Percentiles rank a stretch among this genome's conserved stretches.
Conservation (phyloP, 2,888 invertebrate genomes). For the Andrena minutula region DNA sequence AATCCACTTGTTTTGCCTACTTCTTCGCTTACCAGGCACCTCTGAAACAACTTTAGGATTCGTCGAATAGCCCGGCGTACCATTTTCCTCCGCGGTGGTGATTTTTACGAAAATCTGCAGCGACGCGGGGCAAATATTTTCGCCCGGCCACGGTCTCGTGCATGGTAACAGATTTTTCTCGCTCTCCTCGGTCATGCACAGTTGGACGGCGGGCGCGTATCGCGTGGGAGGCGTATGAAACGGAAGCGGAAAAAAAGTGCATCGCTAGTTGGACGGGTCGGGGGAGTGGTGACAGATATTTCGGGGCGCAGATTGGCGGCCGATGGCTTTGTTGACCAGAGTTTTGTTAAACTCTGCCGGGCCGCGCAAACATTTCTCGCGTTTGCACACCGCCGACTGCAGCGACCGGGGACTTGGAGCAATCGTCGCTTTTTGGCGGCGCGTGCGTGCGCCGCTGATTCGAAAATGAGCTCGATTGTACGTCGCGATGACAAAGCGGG, state of each 20-base stretch:
- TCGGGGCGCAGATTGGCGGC: constrained; percentile 30
- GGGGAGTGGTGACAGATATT: constrained; percentile 44
- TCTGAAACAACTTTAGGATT: too few species aligned
- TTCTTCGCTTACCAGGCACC: too few species aligned
- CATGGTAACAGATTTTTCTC: constrained; percentile 19
- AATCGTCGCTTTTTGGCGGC: constrained; percentile 26
- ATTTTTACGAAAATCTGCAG: not conserved
- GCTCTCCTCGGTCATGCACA: not conserved
- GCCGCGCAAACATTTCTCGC: constrained; percentile 48
- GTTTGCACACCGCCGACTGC: not conserved
- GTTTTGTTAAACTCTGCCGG: constrained; percentile 50
- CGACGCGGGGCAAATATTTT: not conserved
- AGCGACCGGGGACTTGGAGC: not conserved
- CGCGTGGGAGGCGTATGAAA: constrained; percentile 30
- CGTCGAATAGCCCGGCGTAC: not conserved
- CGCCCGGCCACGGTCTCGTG: not conserved
- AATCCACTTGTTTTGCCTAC: too few species aligned
- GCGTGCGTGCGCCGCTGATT: constrained; percentile 21
- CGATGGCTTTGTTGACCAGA: constrained; percentile 53
- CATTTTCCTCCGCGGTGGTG: not conserved
- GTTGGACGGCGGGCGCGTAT: constrained; percentile 25
- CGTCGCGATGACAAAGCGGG: constrained; percentile 34
- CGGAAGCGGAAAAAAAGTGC: constrained; percentile 50
- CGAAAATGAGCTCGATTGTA: constrained; percentile 48
- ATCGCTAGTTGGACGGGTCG: constrained; percentile 20